phyloP scores from a whole-genome alignment of 2,797 vertebrate genomes.

The Gastrophryne carolinensis region DNA sequence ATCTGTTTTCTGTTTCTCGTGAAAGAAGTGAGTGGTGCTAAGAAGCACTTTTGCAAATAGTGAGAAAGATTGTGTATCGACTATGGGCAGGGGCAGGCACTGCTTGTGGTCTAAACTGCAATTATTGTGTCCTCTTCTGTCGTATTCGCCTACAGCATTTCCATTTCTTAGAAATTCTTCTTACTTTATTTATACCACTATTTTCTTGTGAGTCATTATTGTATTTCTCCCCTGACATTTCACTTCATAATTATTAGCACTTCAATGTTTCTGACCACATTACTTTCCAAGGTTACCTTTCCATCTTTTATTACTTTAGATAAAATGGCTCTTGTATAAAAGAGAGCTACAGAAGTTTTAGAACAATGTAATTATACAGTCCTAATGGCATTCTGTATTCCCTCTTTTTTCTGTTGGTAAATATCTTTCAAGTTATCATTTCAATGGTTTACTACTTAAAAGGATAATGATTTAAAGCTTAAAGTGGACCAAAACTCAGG shows the following conservation, averaged over 20 bases:
- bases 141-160: no score
- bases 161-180: no score
- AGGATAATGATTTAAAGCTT: no score
- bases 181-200: background rate
- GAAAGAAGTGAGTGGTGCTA: no score
- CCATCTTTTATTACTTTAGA: background rate
- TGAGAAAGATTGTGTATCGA: no score
- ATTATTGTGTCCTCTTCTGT: no score
- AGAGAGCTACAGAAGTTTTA: background rate
- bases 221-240: background rate
- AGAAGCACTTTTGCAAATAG: no score
- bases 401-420: background rate
- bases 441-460: no score
- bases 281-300: background rate
- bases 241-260: background rate
- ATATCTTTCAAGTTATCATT: background rate
- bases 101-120: no score
- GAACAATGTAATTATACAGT: background rate
- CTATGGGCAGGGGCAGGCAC: no score
- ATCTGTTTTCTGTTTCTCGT: no score
- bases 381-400: background rate
- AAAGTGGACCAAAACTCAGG: no score
- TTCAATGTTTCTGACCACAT: background rate
- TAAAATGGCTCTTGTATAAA: constrained; percentile 5
- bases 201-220: background rate